Conservation (phyloP, 2,113 vertebrate genomes). For the Myrmecobius fasciatus region DNA sequence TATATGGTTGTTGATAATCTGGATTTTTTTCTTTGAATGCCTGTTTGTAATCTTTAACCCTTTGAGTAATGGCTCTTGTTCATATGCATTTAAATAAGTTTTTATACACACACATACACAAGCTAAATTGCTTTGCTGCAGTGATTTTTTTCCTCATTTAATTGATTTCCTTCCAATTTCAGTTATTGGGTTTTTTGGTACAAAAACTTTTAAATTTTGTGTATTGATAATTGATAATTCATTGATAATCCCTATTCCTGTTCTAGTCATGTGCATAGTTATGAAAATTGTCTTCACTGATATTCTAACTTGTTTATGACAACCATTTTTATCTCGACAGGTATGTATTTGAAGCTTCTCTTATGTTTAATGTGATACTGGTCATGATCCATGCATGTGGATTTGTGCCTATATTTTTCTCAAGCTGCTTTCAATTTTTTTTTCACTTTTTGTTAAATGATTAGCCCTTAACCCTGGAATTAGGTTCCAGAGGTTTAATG, state of each 20-base stretch:
- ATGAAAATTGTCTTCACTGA: background rate
- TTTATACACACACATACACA: too few species aligned
- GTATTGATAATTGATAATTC: too few species aligned
- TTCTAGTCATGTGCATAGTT: background rate
- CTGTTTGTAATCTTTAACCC: background rate
- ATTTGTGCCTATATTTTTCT: background rate
- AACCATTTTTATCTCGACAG: background rate
- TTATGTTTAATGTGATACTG: background rate
- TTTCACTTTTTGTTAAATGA: background rate
- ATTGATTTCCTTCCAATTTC: background rate
- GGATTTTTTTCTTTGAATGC: background rate
- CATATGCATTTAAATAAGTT: background rate
- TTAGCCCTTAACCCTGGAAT: background rate
- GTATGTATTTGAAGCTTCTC: background rate
- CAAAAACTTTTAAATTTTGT: background rate
- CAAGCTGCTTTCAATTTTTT: background rate
- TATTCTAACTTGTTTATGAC: background rate
- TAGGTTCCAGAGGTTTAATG: background rate
- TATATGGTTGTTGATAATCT: background rate
- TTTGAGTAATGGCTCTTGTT: background rate
- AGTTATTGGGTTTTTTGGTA: background rate
- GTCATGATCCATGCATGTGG: background rate
- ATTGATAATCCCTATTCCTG: background rate
- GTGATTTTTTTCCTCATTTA: background rate
- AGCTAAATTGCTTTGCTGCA: background rate